Evolutionary conservation across 2,888 invertebrate species (phyloP), one percentile per base, ranked within the genome.

Genomic region (Polietes domitor): DNA sequence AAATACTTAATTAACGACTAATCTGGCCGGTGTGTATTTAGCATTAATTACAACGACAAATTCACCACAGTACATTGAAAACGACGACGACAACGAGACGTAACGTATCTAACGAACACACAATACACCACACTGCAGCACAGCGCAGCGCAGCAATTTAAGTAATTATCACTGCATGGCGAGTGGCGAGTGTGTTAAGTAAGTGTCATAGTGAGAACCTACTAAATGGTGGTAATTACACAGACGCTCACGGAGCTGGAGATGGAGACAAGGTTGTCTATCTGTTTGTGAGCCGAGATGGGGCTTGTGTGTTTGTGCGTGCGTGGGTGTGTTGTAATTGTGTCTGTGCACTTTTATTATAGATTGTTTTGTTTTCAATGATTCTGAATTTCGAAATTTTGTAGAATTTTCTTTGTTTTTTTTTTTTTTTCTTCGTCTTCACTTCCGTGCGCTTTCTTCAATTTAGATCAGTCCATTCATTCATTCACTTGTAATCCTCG

Each of bases 401-500:
- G 37, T 65, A 19, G 41, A 65, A 65, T 19, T 17, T 19, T 65
- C 65, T 10, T 65, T 71, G 61, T 70, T 70, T 72, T 63, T 76
- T 65, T 79, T 63, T 63, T 70, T 72, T 63, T 76, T 65, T 79
- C 32, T 63, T 41, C 53, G 70, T 63, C 41, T 70, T 47, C 77
- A 32, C 83, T 84, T 84, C 83, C 83, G 83, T 73, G 75, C 77
- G 68, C 77, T 61, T 61, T 65, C 78, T 75, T 76, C 68, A 84
- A 84, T 75, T 81, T 53, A 68, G 73, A 43, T 73, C 72, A 78
- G 71, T 81, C 63, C 80, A 80, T 84, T 80, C 80, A 83, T 83
- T 82, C 58, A 80, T 83, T 83, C 77, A 74, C 28, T n/a, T 47
- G 24, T 43, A 43, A 19, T 17, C 43, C n/a, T 70, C 26, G 9